Base-by-base conservation (phyloP, 2,888 invertebrate genomes). In the Allolobophora icterica region DNA sequence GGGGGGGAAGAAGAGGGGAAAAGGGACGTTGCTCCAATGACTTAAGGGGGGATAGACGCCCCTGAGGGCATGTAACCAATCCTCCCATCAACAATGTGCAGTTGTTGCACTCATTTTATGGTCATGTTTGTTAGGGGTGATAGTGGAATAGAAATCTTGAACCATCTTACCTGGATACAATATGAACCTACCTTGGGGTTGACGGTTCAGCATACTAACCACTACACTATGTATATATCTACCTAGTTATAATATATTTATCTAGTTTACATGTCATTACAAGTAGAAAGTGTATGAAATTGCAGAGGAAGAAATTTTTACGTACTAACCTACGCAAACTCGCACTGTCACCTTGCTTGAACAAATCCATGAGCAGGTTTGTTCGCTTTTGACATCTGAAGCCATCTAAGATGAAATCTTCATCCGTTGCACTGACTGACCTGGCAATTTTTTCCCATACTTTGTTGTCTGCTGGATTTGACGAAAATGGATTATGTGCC, bases 391-490 rank as follows among this genome's bases (percentile, higher is more conserved):
- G 87, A 87, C 87, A 87, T 87, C 87, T 34, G 34, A 8, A 24
- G 34, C 87, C 87, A 87, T 87, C 87, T 17, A 87, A 24, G 21
- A 11, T 35, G 38, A 87, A 87, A 24, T 87, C 87, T 13, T 87
- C 87, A 34, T 87, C 87, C 35, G 87, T 87, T 87, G 87, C 87
- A 35, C 35, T 87, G 35, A 87, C 87, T 34, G 87, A 34, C 87
- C 38, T 87, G 35, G 87, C 35, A n/a, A 87, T 87, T 34, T 87
- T 87, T 38, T 87, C 87, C 87, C 87, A 87, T 87, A 38, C 87
- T 38, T 87, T 87, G 38, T 38, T 87, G 38, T 87, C 87, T 15
- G 35, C 35, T 87, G 87, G 34, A 33, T 33, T 87, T 38, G 87
- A 24, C 34, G 35, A 87, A 35, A 87, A 87, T 6, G 87, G 87